Evolutionary conservation across 2,888 invertebrate genomes (phyloP).

Genomic region (Dryomyza anilis): DNA sequence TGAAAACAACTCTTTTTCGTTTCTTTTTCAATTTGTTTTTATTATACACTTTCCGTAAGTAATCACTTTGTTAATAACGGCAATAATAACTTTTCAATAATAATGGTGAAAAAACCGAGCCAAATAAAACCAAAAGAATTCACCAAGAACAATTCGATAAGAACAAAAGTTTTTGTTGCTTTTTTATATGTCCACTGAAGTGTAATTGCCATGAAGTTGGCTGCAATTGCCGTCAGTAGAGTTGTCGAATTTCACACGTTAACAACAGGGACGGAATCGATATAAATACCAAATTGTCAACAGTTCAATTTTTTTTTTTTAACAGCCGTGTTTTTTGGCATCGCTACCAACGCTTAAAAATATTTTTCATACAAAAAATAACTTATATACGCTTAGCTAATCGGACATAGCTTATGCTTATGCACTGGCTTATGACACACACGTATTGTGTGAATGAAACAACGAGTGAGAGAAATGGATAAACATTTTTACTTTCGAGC

Average conservation of each 20-base stretch:
- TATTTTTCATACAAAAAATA: too few species aligned
- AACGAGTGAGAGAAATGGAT: too few species aligned
- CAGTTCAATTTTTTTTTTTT: background rate
- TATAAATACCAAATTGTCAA: background rate
- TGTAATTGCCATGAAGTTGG: background rate
- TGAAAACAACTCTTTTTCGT: background rate
- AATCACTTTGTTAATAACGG: too few species aligned
- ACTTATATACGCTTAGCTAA: too few species aligned
- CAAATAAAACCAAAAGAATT: slow-evolving; percentile 7
- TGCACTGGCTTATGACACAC: too few species aligned
- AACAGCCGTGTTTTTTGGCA: too few species aligned
- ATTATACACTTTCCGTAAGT: too few species aligned
- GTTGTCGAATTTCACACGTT: background rate
- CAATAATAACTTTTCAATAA: background rate
- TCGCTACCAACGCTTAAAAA: too few species aligned
- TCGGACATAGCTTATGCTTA: too few species aligned
- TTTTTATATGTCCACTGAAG: slow-evolving; percentile 8
- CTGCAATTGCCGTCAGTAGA: background rate
- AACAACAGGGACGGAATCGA: background rate
- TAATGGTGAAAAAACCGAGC: too few species aligned
- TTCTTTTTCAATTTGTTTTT: background rate
- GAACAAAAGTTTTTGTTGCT: slow-evolving; percentile 15
- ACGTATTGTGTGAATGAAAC: too few species aligned
- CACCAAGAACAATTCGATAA: background rate
- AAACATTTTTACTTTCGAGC: too few species aligned